A percentile compares a stretch with the other conserved stretches of the same genome.
Conservation (phyloP, 2,888 invertebrate genomes). For the Leucania comma region DNA sequence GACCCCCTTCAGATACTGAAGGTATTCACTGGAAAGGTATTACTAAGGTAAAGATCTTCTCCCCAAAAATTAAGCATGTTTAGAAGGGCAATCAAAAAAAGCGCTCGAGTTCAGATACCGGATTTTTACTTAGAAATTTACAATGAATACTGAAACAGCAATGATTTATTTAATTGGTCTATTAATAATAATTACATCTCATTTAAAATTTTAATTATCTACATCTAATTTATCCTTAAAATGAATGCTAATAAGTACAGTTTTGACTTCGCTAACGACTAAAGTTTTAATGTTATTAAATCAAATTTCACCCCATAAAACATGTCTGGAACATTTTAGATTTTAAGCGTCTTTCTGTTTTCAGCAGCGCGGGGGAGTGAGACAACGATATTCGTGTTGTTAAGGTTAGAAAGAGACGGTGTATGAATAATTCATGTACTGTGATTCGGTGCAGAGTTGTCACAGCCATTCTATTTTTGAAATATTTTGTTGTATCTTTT, state of each 20-base stretch:
- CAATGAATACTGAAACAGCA: background rate
- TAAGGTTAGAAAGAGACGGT: constrained; percentile 60
- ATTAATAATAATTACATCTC: background rate
- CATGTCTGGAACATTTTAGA: constrained; percentile 38
- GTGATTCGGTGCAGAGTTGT: constrained; percentile 74
- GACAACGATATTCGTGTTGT: constrained; percentile 39
- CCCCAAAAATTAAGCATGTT: no score
- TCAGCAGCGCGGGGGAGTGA: constrained; percentile 8
- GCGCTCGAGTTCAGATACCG: no score
- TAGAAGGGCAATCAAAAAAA: no score
- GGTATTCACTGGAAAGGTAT: no score
- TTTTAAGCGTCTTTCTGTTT: constrained; percentile 25
- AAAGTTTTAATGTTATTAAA: constrained; percentile 43
- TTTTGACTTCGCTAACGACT: constrained; percentile 38
- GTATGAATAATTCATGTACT: constrained; percentile 76
- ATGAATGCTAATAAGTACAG: constrained; percentile 23
- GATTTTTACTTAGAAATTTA: no score
- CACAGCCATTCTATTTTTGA: constrained; percentile 59
- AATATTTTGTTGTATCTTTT: constrained; percentile 4
- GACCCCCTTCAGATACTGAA: no score
- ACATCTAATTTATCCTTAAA: constrained; percentile 5
- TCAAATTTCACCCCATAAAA: constrained; percentile 37
- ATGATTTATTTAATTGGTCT: background rate
- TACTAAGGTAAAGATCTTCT: no score
- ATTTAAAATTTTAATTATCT: constrained; percentile 20